Percentiles rank a stretch among this genome's conserved stretches.
phyloP scores from a whole-genome alignment of 92 coral and sea anemone genomes.

The Porites rus region DNA sequence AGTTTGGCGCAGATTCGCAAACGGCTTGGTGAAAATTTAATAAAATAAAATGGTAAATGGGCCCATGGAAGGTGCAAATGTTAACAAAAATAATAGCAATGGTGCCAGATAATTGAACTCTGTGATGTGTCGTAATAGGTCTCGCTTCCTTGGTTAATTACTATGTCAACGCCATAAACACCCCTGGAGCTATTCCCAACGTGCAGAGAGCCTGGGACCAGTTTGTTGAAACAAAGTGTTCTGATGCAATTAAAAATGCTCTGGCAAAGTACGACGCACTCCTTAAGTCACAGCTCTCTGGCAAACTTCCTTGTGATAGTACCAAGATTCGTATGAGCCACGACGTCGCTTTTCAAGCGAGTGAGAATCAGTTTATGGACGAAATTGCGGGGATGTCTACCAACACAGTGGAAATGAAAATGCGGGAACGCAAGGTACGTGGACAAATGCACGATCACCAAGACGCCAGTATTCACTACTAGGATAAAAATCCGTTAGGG shows the following conservation, averaged over 20 bases:
- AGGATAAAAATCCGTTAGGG: too few species aligned
- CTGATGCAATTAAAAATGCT: conserved; percentile 28
- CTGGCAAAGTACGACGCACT: conserved; percentile 39
- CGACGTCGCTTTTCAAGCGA: conserved; percentile 21
- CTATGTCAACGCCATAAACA: conserved; percentile 74
- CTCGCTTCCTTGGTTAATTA: conserved; percentile 72
- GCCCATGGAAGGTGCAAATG: too few species aligned
- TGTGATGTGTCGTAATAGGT: neutral
- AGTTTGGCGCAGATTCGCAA: too few species aligned
- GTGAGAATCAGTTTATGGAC: conserved; percentile 23
- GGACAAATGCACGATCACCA: too few species aligned
- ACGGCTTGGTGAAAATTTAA: too few species aligned
- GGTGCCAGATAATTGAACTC: too few species aligned
- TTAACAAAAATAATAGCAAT: too few species aligned
- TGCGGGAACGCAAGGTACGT: conserved; percentile 44
- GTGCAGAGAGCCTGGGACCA: conserved; percentile 82
- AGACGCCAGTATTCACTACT: too few species aligned
- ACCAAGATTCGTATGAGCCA: conserved; percentile 43
- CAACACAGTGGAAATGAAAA: conserved; percentile 33
- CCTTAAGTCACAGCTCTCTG: conserved; percentile 38
- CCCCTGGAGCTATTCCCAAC: conserved; percentile 77
- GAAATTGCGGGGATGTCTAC: conserved; percentile 58
- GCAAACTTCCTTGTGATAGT: conserved; percentile 51
- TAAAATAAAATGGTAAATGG: too few species aligned
- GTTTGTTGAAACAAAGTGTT: conserved; percentile 65